Evolutionary conservation across 2,888 invertebrate genomes (phyloP).

Genomic region (Machimus rusticus): DNA sequence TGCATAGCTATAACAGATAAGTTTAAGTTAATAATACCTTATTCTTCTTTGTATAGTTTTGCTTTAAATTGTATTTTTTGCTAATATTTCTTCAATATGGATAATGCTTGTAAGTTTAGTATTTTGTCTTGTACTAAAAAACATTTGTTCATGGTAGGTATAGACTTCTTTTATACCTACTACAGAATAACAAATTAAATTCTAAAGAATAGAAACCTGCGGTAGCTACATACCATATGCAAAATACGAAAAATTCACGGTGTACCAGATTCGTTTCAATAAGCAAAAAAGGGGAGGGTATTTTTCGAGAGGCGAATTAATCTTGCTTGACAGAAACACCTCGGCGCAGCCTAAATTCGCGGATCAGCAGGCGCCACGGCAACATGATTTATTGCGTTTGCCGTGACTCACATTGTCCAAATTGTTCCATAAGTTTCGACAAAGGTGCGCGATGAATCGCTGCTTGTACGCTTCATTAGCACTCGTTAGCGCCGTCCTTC

Average conservation of each 20-base stretch:
- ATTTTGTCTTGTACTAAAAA: no score
- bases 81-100: no score
- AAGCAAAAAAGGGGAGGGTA: background rate
- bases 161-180: no score
- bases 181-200: background rate
- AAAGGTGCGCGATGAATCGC: background rate
- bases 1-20: no score
- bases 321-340: background rate
- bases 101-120: no score
- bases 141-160: no score
- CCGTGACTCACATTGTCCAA: background rate
- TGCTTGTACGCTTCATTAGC: background rate
- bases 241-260: background rate
- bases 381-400: background rate
- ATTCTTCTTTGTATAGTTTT: no score
- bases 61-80: no score
- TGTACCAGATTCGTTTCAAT: background rate
- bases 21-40: no score
- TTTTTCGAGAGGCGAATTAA: background rate
- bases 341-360: background rate
- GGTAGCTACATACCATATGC: background rate
- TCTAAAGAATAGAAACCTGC: background rate
- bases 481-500: background rate
- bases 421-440: background rate
- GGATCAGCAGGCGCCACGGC: background rate